Evolutionary conservation across 2,888 invertebrate species (phyloP).

Genomic region (Hermaeophaga mercurialis): DNA sequence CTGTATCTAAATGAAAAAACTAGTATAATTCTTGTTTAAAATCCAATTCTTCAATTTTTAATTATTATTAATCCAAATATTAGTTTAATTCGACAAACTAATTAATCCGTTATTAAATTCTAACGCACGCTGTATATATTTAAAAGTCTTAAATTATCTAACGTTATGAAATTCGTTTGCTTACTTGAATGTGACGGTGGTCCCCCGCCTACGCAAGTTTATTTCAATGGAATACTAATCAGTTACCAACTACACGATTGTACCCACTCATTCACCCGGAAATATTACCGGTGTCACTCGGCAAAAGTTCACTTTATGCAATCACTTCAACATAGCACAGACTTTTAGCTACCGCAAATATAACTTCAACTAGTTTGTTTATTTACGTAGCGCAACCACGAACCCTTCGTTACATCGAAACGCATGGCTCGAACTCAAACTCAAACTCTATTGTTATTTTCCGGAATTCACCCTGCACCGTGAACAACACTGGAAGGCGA

Average conservation of each 20-base stretch:
- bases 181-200: conserved; percentile 4
- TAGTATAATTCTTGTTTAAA: too few relatives aligned
- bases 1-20: too few relatives aligned
- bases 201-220: conserved; percentile 6
- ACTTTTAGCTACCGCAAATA: neutral
- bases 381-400: conserved; percentile 17
- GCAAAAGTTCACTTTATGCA: neutral
- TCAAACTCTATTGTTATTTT: conserved; percentile 21
- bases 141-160: too few relatives aligned
- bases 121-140: too few relatives aligned
- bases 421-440: conserved; percentile 23
- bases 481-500: neutral
- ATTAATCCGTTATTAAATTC: too few relatives aligned
- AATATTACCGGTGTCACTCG: neutral
- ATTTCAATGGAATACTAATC: conserved; percentile 1
- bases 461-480: conserved; percentile 21
- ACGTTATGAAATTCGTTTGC: neutral
- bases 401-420: conserved; percentile 12
- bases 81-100: too few relatives aligned
- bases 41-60: too few relatives aligned
- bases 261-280: conserved; percentile 1
- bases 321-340: conserved; percentile 5
- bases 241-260: neutral
- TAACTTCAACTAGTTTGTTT: conserved; percentile 13
- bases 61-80: too few relatives aligned